A percentile compares a stretch with the other conserved stretches of the same genome.
Conservation (phyloP, 2,113 vertebrate species). For the Rhinolophus sinicus region DNA sequence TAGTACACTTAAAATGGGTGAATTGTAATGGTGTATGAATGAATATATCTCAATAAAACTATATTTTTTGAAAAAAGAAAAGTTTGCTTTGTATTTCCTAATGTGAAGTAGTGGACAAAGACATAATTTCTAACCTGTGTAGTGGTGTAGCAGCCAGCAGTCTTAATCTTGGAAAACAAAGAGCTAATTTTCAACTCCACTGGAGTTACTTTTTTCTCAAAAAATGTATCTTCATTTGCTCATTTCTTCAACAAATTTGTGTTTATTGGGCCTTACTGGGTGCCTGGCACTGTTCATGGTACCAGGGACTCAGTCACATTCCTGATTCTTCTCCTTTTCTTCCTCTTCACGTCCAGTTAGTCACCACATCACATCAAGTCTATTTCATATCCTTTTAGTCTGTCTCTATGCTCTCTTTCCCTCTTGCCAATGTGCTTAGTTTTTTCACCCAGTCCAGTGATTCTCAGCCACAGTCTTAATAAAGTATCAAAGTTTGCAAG, state of each 20-base stretch:
- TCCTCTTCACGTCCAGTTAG: not conserved
- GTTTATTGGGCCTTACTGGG: not conserved
- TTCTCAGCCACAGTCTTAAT: not conserved
- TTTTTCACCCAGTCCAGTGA: not conserved
- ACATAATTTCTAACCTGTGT: not conserved
- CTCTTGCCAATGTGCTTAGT: not conserved
- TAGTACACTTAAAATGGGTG: not conserved
- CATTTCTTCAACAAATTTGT: not conserved
- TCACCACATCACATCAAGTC: not conserved
- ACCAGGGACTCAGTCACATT: not conserved
- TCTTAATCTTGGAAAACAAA: constrained; percentile 23
- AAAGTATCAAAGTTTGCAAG: not conserved
- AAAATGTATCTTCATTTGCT: not conserved
- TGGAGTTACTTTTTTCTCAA: not conserved
- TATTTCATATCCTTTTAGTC: not conserved
- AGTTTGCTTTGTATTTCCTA: not conserved
- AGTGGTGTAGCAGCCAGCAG: not conserved
- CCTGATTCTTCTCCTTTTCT: not conserved
- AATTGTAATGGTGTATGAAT: not conserved
- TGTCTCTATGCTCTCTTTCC: not conserved
- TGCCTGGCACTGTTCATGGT: not conserved
- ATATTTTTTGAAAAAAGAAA: not conserved
- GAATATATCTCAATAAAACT: not conserved
- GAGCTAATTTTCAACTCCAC: not conserved
- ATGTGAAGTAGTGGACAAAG: not conserved